Evolutionary conservation across 2,113 vertebrate species (phyloP).

Genomic region (Leptobrachium ailaonicum): DNA sequence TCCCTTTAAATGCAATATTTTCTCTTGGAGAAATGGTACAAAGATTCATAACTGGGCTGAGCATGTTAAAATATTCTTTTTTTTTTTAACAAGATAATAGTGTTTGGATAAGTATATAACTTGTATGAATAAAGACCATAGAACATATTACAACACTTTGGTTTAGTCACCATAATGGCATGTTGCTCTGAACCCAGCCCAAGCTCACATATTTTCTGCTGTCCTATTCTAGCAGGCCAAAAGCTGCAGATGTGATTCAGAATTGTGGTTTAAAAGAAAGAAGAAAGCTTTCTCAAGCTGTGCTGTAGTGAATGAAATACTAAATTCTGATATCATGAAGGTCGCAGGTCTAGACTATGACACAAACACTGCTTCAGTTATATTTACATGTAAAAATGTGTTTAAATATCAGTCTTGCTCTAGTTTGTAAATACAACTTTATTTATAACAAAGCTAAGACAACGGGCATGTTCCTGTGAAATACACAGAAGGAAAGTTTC

Average conservation of each 20-base stretch:
- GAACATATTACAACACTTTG: neutral
- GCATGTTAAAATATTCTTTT: too few relatives aligned
- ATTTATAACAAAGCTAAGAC: neutral
- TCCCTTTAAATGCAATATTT: too few relatives aligned
- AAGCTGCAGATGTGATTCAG: slow-evolving; percentile 1
- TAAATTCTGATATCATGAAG: neutral
- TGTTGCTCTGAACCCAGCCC: slow-evolving; percentile 25
- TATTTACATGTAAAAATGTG: neutral
- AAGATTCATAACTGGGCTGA: too few relatives aligned
- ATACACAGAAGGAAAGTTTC: neutral
- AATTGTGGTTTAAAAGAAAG: neutral
- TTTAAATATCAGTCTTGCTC: neutral
- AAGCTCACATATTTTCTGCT: neutral
- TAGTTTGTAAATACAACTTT: neutral
- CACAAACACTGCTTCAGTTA: neutral
- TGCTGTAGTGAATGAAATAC: too few relatives aligned
- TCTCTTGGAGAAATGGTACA: too few relatives aligned
- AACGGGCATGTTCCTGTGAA: neutral
- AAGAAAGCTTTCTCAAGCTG: too few relatives aligned
- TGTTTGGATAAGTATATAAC: too few relatives aligned
- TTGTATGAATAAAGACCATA: too few relatives aligned
- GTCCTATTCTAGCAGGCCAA: neutral
- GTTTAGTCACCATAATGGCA: slow-evolving; percentile 17
- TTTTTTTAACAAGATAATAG: too few relatives aligned
- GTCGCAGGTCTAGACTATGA: neutral